A percentile compares a stretch with the other conserved stretches of the same genome.
phyloP scores from a whole-genome alignment of 1,140 invertebrate species.

The Achroia grisella region DNA sequence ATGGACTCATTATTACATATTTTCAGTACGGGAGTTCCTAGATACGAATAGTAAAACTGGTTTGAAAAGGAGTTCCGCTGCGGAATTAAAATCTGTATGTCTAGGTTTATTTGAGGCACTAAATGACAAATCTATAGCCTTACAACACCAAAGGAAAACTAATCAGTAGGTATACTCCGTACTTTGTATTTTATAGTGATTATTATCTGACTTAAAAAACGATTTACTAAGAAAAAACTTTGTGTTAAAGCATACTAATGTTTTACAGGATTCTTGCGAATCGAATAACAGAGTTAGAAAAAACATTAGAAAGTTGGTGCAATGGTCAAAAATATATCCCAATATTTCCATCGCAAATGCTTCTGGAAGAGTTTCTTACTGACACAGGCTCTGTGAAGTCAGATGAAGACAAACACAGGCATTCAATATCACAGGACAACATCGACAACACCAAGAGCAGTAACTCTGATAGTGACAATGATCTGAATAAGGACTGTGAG shows the following conservation, averaged over 20 bases:
- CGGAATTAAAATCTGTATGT: slow-evolving; percentile 84
- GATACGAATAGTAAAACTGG: slow-evolving; percentile 77
- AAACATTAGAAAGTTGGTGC: slow-evolving; percentile 64
- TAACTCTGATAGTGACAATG: slow-evolving; percentile 44
- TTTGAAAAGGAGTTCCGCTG: slow-evolving; percentile 79
- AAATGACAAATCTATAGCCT: slow-evolving; percentile 87
- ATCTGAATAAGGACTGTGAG: slow-evolving; percentile 16
- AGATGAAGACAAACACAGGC: slow-evolving; percentile 48
- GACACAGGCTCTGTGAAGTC: slow-evolving; percentile 51
- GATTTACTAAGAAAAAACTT: too few species aligned
- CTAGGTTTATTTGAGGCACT: slow-evolving; percentile 86
- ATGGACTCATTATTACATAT: too few species aligned
- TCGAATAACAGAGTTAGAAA: slow-evolving; percentile 65
- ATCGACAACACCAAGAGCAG: slow-evolving; percentile 19
- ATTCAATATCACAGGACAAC: slow-evolving; percentile 15
- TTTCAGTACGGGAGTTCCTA: slow-evolving; percentile 79
- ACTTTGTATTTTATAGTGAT: too few species aligned
- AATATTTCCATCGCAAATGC: slow-evolving; percentile 66
- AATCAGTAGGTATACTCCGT: slow-evolving; percentile 69
- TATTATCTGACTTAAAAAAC: too few species aligned
- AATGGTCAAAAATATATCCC: slow-evolving; percentile 63
- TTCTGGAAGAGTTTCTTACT: slow-evolving; percentile 60
- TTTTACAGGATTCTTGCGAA: slow-evolving; percentile 61
- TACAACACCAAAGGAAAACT: slow-evolving; percentile 88
- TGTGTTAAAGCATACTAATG: neutral